Evolutionary conservation across 1,140 invertebrate genomes (phyloP), one percentile per base, ranked within the genome.

Genomic region (Brachionus sp.): DNA sequence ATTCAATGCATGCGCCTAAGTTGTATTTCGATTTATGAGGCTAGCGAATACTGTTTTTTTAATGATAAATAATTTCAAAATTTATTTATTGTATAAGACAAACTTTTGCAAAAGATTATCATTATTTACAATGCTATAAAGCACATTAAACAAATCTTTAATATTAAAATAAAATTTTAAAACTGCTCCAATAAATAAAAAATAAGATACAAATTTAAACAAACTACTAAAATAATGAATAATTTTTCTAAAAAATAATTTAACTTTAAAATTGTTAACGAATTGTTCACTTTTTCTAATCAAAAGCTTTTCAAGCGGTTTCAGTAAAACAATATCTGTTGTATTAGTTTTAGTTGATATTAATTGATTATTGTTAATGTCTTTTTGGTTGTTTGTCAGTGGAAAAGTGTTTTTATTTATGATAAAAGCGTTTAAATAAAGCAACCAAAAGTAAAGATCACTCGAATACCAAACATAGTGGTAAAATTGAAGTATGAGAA

Each of bases 401-500:
- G 6, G 10, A 13, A 2, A n/a, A 13, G 16, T 13, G 13, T 16
- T 39, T 70, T 39, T 5, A 7, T 70, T 75, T 7, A 25, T 46
- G 6, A 46, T 6, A 25, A 75, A 75, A 3, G n/a, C n/a, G 12
- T 75, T 75, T 2, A 75, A 75, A 25, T 75, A 75, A 3, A 75
- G 19, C 25, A 75, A 23, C 70, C 70, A 75, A 46, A 46, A 75
- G 13, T 44, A 75, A 29, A 75, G 25, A 75, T 75, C 70, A 33
- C 70, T 75, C 3, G 70, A 46, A 46, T 75, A 75, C 70, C 70
- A 75, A 3, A 75, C 25, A 25, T 29, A 75, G 44, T 75, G 70
- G 10, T 46, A 46, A 25, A 75, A 75, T 46, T 75, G 35, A 19
- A 70, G 37, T 39, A 70, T 37, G 2, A 70, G 16, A 70, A 70